Percentiles rank a stretch among this genome's conserved stretches.
phyloP scores from a whole-genome alignment of 2,888 invertebrate genomes.

The Drosophila histrio region DNA sequence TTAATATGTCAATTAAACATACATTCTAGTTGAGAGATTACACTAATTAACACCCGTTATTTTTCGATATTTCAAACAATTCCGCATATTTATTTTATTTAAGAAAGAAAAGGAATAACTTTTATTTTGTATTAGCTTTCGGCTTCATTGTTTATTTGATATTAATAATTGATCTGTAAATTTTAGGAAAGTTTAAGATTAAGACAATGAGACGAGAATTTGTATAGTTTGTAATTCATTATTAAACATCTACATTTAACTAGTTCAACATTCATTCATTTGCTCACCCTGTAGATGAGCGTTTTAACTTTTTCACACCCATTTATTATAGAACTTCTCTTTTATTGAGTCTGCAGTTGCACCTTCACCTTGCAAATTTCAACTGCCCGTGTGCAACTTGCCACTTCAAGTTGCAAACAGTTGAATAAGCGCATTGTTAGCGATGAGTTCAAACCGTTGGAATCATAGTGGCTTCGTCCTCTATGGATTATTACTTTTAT shows the following conservation, averaged over 20 bases:
- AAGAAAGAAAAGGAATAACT: too few species aligned
- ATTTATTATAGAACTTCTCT: not conserved
- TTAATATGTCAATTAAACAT: too few species aligned
- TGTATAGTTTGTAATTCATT: too few species aligned
- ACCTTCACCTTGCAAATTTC: conserved; percentile 3
- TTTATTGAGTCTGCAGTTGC: not conserved
- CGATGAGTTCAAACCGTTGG: conserved; percentile 50
- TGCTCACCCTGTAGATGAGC: conserved; percentile 2
- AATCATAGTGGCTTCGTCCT: not conserved
- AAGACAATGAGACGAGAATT: too few species aligned
- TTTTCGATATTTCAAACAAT: too few species aligned
- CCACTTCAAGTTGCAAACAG: conserved; percentile 37
- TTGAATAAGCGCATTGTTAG: conserved; percentile 41
- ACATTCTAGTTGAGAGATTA: too few species aligned
- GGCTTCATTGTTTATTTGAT: too few species aligned
- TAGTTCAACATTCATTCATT: not conserved
- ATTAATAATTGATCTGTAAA: too few species aligned
- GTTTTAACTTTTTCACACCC: not conserved
- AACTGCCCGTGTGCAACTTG: conserved; percentile 3
- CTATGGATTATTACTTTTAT: conserved; percentile 18
- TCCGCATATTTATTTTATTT: too few species aligned
- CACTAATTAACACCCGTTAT: too few species aligned
- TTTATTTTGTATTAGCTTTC: too few species aligned
- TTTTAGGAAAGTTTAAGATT: too few species aligned
- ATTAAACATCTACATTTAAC: not conserved